Evolutionary conservation across 2,888 invertebrate species (phyloP).

Genomic region (Trichacis sp.): DNA sequence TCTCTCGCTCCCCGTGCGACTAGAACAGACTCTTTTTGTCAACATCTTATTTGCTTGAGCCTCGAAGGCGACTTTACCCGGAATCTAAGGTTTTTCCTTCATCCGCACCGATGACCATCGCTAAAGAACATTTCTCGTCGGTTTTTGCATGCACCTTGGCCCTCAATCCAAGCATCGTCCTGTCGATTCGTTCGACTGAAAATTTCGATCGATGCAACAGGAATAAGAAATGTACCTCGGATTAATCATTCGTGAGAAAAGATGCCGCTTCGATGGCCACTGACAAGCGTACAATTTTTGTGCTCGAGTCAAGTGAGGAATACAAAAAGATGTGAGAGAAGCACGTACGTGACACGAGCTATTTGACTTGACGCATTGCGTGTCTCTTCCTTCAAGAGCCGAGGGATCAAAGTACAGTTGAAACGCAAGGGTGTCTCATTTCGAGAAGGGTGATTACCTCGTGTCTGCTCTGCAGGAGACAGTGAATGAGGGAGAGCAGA

Average conservation of each 20-base stretch:
- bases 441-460: constrained; percentile 50
- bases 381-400: constrained; percentile 35
- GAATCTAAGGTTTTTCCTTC: too few species aligned
- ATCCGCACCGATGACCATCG: too few species aligned
- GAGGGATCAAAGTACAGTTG: constrained; percentile 49
- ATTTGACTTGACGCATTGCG: constrained; percentile 44
- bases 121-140: too few species aligned
- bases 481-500: constrained; percentile 45
- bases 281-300: constrained; percentile 20
- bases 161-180: too few species aligned
- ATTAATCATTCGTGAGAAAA: background rate
- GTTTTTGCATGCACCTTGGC: too few species aligned
- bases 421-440: constrained; percentile 44
- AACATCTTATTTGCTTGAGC: constrained; percentile 26
- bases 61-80: constrained; percentile 34
- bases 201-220: too few species aligned
- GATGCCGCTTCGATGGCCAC: constrained; percentile 2
- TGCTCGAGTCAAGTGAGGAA: constrained; percentile 25
- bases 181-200: background rate
- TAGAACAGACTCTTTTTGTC: constrained; percentile 30
- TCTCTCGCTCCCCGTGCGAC: constrained; percentile 49
- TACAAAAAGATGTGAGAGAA: constrained; percentile 30
- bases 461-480: constrained; percentile 50
- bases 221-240: too few species aligned
- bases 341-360: constrained; percentile 39